Evolutionary conservation across 2,113 vertebrate species (phyloP).

Genomic region (Rhinopomastus cyanomelas): DNA sequence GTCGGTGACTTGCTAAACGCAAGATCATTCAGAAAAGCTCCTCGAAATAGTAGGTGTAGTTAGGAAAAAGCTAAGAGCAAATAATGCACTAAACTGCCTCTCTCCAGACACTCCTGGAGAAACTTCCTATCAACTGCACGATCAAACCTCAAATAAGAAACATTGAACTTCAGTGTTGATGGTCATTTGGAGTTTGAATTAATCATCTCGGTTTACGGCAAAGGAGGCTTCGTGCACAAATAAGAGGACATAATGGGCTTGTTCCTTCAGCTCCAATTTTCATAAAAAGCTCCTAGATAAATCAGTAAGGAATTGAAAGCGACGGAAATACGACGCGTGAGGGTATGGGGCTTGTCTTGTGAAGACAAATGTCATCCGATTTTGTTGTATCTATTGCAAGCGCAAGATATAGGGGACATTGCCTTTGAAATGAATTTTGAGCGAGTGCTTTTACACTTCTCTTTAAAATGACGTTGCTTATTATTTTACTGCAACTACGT

Average conservation of each 20-base stretch:
- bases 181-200: neutral
- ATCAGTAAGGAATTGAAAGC: neutral
- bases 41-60: neutral
- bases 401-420: accelerated
- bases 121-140: neutral
- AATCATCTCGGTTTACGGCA: neutral
- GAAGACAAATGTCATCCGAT: neutral
- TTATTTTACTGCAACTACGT: neutral
- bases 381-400: neutral
- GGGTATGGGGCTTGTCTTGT: neutral
- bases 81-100: neutral
- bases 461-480: neutral
- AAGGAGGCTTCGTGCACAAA: neutral
- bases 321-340: neutral
- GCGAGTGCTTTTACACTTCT: neutral
- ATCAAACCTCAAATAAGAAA: neutral
- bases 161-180: neutral
- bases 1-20: neutral
- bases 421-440: neutral
- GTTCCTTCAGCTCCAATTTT: neutral
- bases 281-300: neutral
- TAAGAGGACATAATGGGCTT: neutral
- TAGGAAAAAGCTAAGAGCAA: neutral
- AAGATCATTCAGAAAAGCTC: neutral
- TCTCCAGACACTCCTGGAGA: neutral